Percentiles rank a stretch among this genome's conserved stretches.
Conservation (phyloP, 1,140 invertebrate species). For the Acromyrmex charruanus region DNA sequence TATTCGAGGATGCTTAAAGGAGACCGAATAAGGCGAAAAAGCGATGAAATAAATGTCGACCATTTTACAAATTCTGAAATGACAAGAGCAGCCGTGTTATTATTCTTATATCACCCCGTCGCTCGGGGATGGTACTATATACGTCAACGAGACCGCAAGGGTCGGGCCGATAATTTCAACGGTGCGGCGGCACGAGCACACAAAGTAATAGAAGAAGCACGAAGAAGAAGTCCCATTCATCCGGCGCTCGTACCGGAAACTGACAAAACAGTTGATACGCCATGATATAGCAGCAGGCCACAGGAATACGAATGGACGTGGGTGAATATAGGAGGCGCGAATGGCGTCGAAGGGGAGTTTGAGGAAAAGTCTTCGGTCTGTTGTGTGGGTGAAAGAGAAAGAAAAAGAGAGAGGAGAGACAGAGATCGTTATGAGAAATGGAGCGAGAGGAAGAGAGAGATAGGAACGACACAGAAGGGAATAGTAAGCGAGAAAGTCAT, state of each 20-base stretch:
- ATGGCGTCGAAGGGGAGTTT: slow-evolving; percentile 67
- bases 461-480: slow-evolving; percentile 35
- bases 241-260: slow-evolving; percentile 77
- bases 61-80: slow-evolving; percentile 25
- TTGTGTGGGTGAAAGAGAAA: slow-evolving; percentile 41
- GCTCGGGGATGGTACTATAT: slow-evolving; percentile 5
- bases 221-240: slow-evolving; percentile 85
- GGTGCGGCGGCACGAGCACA: slow-evolving; percentile 73
- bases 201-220: slow-evolving; percentile 74
- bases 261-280: slow-evolving; percentile 86
- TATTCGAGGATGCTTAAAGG: not conserved
- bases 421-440: slow-evolving; percentile 23
- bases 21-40: not conserved
- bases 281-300: slow-evolving; percentile 80
- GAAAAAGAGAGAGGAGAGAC: slow-evolving; percentile 42
- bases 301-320: slow-evolving; percentile 82
- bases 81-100: slow-evolving; percentile 62
- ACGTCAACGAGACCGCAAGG: not conserved
- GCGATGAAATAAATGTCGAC: slow-evolving; percentile 20
- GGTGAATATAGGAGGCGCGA: slow-evolving; percentile 72
- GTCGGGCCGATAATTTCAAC: slow-evolving; percentile 80
- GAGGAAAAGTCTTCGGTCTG: slow-evolving; percentile 67
- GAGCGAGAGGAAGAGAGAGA: slow-evolving; percentile 20
- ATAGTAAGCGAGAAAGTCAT: not conserved
- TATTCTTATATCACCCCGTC: slow-evolving; percentile 73